Percentiles rank a stretch among this genome's conserved stretches.
Evolutionary conservation across 92 coral and sea anemone species (phyloP).

Genomic region (Actinostola sp.): DNA sequence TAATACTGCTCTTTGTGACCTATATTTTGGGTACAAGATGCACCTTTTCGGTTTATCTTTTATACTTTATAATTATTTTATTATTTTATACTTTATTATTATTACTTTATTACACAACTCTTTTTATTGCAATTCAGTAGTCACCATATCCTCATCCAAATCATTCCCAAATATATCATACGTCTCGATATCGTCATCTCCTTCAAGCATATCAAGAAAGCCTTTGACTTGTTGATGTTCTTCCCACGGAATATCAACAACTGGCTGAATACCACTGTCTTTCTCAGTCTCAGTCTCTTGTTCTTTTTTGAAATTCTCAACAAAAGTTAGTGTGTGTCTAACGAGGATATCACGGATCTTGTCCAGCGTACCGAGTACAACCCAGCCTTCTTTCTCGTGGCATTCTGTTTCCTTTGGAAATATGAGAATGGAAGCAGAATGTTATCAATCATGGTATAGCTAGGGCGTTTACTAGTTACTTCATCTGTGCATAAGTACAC

Average conservation of each 20-base stretch:
- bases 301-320: conserved; percentile 58
- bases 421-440: not conserved
- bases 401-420: conserved; percentile 80
- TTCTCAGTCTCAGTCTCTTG: conserved; percentile 15
- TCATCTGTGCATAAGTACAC: too few species aligned
- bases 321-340: conserved; percentile 55
- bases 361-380: conserved; percentile 80
- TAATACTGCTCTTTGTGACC: too few species aligned
- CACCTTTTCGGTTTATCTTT: too few species aligned
- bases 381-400: conserved; percentile 90
- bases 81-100: too few species aligned
- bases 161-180: conserved; percentile 69
- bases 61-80: too few species aligned
- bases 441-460: too few species aligned
- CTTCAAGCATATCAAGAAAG: conserved; percentile 77
- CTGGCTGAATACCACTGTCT: conserved; percentile 17
- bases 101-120: too few species aligned
- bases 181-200: conserved; percentile 92
- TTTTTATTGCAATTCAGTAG: too few species aligned
- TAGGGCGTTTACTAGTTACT: too few species aligned
- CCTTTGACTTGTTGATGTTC: conserved; percentile 69
- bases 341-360: conserved; percentile 77
- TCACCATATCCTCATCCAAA: conserved; percentile 48
- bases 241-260: conserved; percentile 44
- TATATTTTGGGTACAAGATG: too few species aligned